Conservation (phyloP, 2,797 vertebrate genomes). For the Nannoperca obscura region DNA sequence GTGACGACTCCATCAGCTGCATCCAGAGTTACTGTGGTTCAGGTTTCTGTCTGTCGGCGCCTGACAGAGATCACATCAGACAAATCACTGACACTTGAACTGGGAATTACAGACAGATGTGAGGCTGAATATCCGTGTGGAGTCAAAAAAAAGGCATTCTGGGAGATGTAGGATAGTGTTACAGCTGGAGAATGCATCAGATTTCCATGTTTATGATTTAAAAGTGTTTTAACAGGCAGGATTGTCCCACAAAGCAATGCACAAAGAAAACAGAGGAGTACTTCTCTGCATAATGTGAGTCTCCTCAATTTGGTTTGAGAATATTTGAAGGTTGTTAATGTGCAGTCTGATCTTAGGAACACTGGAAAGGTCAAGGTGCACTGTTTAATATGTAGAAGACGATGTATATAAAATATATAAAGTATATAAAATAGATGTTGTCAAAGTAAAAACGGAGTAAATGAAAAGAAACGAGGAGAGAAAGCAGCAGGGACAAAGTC, state of each 20-base stretch:
- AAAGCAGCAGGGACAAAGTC: not conserved
- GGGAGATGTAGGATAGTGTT: not conserved
- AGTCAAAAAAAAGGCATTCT: not conserved
- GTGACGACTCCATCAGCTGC: not conserved
- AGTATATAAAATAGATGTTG: no score
- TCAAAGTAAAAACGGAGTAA: not conserved
- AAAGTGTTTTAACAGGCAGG: no score
- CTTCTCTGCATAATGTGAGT: no score
- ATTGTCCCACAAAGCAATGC: not conserved
- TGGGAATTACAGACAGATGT: not conserved
- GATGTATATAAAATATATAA: no score
- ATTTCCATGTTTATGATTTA: not conserved
- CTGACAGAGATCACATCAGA: not conserved
- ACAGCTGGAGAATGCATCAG: not conserved
- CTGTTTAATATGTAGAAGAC: no score
- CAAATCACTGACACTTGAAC: not conserved
- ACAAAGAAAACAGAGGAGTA: not conserved
- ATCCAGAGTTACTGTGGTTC: conserved; percentile 1
- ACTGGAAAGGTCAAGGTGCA: no score
- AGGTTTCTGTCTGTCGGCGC: not conserved
- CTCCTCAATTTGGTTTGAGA: no score
- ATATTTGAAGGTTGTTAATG: no score
- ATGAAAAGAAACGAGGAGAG: not conserved
- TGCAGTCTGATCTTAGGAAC: no score
- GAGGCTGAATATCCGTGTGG: not conserved